A percentile compares a stretch with the other conserved stretches of the same genome.
These are phyloP conservation scores for Rana temporaria DNA, from an alignment of 2,113 vertebrate genomes.

Conservation along the genomic window DNA sequence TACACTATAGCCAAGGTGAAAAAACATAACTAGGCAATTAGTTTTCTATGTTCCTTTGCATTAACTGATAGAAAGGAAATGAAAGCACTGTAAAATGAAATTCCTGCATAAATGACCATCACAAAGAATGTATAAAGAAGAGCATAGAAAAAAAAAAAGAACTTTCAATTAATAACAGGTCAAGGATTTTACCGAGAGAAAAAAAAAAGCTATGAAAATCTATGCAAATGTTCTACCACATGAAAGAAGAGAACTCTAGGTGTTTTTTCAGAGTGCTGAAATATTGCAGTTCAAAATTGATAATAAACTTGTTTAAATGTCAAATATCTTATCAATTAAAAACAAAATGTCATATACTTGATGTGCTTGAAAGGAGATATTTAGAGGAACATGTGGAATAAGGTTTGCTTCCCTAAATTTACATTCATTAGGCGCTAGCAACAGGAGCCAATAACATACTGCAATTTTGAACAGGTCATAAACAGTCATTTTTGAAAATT, in stretches of 20 bases:
- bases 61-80: too few relatives aligned
- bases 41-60: too few relatives aligned
- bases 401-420: neutral
- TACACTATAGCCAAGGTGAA: too few relatives aligned
- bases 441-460: too few relatives aligned
- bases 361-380: neutral
- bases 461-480: too few relatives aligned
- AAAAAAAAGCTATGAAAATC: neutral
- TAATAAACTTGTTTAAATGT: neutral
- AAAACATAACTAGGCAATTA: too few relatives aligned
- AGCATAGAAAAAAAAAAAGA: neutral
- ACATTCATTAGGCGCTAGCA: neutral
- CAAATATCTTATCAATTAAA: neutral
- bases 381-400: neutral
- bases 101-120: too few relatives aligned
- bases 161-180: neutral
- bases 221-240: neutral
- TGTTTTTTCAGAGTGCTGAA: neutral
- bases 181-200: neutral
- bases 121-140: neutral
- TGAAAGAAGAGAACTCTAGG: neutral
- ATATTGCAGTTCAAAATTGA: neutral
- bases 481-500: too few relatives aligned
- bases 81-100: too few relatives aligned
- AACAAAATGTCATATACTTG: conserved; percentile 4